phyloP scores from a whole-genome alignment of 2,797 vertebrate genomes.

The Oreochromis mossambicus region DNA sequence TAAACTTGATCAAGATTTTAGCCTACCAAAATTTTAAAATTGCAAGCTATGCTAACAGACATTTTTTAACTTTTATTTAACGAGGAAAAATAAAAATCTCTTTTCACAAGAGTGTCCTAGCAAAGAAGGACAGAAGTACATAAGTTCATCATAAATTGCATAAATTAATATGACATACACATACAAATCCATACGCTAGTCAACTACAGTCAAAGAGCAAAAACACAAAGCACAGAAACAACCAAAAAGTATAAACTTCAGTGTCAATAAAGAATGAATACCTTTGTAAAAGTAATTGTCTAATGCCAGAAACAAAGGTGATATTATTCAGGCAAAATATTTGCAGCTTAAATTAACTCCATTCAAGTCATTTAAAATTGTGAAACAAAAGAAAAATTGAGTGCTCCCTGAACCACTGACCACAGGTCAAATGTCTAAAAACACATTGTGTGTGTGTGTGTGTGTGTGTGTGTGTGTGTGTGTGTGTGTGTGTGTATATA shows the following conservation, averaged over 20 bases:
- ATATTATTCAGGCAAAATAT: background rate
- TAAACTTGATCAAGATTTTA: background rate
- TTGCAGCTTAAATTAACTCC: background rate
- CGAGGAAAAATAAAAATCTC: background rate
- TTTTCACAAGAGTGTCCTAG: background rate
- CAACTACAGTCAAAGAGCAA: background rate
- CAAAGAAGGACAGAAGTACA: background rate
- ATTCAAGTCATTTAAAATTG: background rate
- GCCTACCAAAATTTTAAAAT: background rate
- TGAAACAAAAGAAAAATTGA: background rate
- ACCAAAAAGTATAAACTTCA: background rate
- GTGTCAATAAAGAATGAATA: background rate
- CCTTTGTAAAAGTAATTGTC: background rate
- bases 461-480: background rate
- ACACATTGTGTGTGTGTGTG: background rate
- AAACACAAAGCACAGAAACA: background rate
- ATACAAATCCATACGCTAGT: background rate
- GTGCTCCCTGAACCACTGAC: background rate
- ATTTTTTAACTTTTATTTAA: background rate
- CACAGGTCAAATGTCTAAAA: background rate
- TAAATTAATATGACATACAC: background rate
- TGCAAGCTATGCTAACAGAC: background rate
- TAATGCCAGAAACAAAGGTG: background rate
- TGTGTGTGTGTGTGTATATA: background rate
- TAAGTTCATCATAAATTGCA: background rate